These are phyloP conservation scores for Vombatus ursinus DNA, from an alignment of 2,113 vertebrate genomes.

Conservation along the genomic window DNA sequence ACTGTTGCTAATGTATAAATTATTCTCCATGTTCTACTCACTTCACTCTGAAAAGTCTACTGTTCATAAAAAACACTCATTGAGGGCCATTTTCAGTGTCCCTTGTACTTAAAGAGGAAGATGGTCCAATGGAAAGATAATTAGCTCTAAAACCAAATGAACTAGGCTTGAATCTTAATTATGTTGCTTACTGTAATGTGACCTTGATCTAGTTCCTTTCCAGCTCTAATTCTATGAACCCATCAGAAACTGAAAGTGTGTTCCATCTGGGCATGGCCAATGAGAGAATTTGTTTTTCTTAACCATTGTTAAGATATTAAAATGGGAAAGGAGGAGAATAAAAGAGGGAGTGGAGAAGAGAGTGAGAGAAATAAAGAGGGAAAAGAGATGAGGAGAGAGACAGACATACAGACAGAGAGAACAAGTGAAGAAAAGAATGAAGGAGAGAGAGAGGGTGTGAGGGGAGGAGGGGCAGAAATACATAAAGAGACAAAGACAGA, in stretches of 20 bases:
- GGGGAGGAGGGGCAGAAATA: not conserved
- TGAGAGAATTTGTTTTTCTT: not conserved
- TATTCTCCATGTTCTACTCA: not conserved
- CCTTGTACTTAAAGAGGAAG: not conserved
- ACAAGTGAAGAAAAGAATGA: not conserved
- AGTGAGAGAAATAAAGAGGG: not conserved
- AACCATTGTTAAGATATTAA: not conserved
- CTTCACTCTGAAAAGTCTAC: not conserved
- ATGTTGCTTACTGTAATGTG: not conserved
- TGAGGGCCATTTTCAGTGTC: not conserved
- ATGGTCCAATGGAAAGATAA: not conserved
- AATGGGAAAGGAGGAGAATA: not conserved
- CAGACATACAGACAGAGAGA: too few species aligned
- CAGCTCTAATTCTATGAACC: not conserved
- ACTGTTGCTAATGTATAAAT: not conserved
- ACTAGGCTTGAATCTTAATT: not conserved
- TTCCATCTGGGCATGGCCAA: not conserved
- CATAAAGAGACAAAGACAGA: not conserved
- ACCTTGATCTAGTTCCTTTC: not conserved
- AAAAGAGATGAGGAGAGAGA: too few species aligned
- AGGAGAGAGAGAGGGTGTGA: not conserved
- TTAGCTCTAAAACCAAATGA: not conserved
- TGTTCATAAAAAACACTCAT: not conserved
- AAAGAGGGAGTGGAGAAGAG: not conserved
- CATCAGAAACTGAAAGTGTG: not conserved